These are phyloP conservation scores for Acleris holmiana DNA, from an alignment of 2,888 invertebrate species.

Conservation along the genomic window DNA sequence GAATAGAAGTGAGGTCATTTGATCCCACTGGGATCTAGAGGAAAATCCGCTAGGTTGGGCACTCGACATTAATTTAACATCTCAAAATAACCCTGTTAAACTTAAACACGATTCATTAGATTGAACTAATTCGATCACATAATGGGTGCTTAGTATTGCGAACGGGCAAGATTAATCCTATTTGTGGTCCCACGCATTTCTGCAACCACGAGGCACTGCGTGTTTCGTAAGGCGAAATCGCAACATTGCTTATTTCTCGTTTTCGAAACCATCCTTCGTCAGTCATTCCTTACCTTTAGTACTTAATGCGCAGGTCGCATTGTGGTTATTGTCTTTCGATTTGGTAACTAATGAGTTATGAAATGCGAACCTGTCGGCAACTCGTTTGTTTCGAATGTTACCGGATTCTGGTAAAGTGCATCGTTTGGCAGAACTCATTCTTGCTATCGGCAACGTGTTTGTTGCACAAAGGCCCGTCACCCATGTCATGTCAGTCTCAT, in stretches of 20 bases:
- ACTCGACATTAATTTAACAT: constrained; percentile 9
- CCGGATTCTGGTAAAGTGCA: constrained; percentile 20
- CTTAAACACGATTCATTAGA: constrained; percentile 37
- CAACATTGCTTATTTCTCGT: constrained; percentile 82
- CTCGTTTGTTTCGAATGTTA: constrained; percentile 31
- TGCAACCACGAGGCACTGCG: constrained; percentile 74
- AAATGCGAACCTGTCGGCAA: constrained; percentile 26
- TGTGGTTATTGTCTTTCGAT: constrained; percentile 39
- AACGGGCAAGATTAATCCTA: constrained; percentile 73
- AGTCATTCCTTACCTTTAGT: constrained; percentile 69
- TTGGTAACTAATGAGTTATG: constrained; percentile 38
- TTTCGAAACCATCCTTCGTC: constrained; percentile 82
- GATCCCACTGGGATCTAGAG: constrained; percentile 13
- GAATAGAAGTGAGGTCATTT: constrained; percentile 18
- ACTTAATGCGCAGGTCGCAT: constrained; percentile 46
- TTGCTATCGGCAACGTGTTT: constrained; percentile 26
- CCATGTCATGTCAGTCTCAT: constrained; percentile 33
- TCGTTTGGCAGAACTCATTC: constrained; percentile 30
- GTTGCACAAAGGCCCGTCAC: constrained; percentile 29
- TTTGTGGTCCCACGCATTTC: constrained; percentile 80
- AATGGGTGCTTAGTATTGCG: constrained; percentile 50
- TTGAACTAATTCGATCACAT: constrained; percentile 49
- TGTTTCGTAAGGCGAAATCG: constrained; percentile 81
- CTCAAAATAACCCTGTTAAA: constrained; percentile 35
- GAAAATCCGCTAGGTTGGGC: constrained; percentile 14